Evolutionary conservation across 2,888 invertebrate genomes (phyloP), one percentile per base, ranked within the genome.

Genomic region (Acronicta psi): DNA sequence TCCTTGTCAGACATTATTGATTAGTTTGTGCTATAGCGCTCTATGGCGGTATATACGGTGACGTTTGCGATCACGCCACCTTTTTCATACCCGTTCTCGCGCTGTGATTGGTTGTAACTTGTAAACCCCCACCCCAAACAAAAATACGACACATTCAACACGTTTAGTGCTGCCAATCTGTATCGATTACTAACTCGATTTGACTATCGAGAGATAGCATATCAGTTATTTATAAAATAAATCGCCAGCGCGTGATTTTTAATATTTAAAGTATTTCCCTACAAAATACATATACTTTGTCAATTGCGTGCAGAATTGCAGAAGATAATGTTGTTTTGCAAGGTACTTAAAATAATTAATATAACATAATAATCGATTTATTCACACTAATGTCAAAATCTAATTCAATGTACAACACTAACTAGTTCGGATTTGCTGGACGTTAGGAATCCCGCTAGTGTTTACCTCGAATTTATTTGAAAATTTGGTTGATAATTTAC

Each of bases 41-140:
- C 46, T 67, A 69, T 81, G 81, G 69, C 58, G 74, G 73, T 83
- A 71, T 83, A 73, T 81, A 81, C 63, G 64, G 58, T 68, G 92
- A 91, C 92, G 92, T 91, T n/a, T 86, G 91, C 46, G 91, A 93
- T 93, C 93, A 93, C 93, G 93, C 93, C 93, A 93, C 93, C 88
- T 92, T 90, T 72, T 88, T 85, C 82, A 85, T 85, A 80, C 80
- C 79, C 71, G 72, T 84, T 85, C 61, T 81, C 71, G 82, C 43
- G 38, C 61, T 85, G 79, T 84, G 81, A 93, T 93, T 93, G 93
- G 93, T 75, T 54, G 71, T 83, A 71, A 63, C 36, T 34, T 17
- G 37, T 50, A 62, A 60, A 77, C 82, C 87, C 86, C 86, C 81
- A 83, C 87, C 85, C 80, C 75, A 69, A 78, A 82, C 80, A 80